Evolutionary conservation across 2,888 invertebrate species (phyloP).

Genomic region (Eilema sororculum): DNA sequence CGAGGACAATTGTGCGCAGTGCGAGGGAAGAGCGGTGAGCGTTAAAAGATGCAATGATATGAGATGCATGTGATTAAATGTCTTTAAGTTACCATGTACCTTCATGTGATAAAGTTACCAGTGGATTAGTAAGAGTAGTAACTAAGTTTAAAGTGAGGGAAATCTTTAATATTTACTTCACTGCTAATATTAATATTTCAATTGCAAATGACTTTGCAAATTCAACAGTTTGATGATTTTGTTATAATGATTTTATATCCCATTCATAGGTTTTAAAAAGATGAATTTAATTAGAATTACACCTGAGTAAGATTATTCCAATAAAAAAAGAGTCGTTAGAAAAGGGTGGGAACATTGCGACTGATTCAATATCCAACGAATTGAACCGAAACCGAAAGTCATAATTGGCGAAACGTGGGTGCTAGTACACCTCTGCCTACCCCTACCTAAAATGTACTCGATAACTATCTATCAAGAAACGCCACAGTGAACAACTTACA

Average conservation of each 20-base stretch:
- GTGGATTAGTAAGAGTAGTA: background rate
- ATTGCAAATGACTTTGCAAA: background rate
- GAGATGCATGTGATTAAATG: background rate
- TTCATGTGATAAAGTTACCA: background rate
- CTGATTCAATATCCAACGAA: no score
- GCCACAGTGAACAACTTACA: constrained; percentile 50
- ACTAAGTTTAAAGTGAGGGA: background rate
- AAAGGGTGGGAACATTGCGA: no score
- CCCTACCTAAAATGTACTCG: background rate
- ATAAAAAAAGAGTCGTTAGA: no score
- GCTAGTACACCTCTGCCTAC: no score
- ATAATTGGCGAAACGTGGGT: no score
- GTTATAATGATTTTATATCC: no score
- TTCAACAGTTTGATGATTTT: no score
- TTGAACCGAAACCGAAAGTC: no score
- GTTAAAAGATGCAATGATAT: constrained; percentile 32
- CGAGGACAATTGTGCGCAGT: constrained; percentile 55
- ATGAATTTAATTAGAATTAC: no score
- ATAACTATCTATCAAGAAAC: constrained; percentile 16
- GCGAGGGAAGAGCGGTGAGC: constrained; percentile 44
- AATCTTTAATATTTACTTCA: background rate
- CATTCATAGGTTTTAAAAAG: no score
- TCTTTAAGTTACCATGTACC: background rate
- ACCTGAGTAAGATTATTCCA: no score
- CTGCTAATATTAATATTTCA: no score